Evolutionary conservation across 2,797 vertebrate species (phyloP).

Genomic region (Falco peregrinus): DNA sequence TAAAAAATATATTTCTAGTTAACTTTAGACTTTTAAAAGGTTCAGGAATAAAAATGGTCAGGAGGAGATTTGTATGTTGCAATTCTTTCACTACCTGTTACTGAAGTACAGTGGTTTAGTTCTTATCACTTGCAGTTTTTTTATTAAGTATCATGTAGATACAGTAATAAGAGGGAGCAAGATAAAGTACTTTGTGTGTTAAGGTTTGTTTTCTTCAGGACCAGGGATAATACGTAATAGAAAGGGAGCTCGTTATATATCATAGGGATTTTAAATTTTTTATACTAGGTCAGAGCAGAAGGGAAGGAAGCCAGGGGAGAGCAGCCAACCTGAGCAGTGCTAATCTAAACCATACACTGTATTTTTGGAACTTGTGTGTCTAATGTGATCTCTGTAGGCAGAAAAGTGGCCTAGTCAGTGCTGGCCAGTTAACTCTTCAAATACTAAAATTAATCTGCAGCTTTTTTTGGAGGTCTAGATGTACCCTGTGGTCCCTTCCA

Average conservation of each 20-base stretch:
- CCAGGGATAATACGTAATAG: conserved; percentile 59
- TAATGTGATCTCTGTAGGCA: conserved; percentile 72
- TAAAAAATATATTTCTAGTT: neutral
- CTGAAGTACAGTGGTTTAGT: neutral
- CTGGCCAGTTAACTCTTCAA: conserved; percentile 73
- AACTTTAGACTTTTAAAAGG: neutral
- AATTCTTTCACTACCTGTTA: neutral
- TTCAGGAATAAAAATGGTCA: neutral
- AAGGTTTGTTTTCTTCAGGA: conserved; percentile 72
- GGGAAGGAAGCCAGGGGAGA: conserved; percentile 77
- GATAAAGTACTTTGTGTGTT: conserved; percentile 72
- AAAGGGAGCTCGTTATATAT: conserved; percentile 41
- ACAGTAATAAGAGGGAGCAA: conserved; percentile 59
- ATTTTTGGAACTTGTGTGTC: conserved; percentile 76
- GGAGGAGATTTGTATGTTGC: neutral
- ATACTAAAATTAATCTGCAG: conserved; percentile 18
- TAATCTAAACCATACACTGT: conserved; percentile 87
- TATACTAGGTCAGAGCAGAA: conserved; percentile 52
- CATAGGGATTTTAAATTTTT: conserved; percentile 50
- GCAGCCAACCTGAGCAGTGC: conserved; percentile 75
- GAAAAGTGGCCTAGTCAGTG: conserved; percentile 66
- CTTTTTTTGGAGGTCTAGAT: neutral
- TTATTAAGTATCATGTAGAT: neutral
- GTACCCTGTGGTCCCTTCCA: neutral
- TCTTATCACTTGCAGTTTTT: neutral